Percentiles rank a stretch among this genome's conserved stretches.
Conservation (phyloP, 2,113 vertebrate species). For the Spizaetus ornatus region DNA sequence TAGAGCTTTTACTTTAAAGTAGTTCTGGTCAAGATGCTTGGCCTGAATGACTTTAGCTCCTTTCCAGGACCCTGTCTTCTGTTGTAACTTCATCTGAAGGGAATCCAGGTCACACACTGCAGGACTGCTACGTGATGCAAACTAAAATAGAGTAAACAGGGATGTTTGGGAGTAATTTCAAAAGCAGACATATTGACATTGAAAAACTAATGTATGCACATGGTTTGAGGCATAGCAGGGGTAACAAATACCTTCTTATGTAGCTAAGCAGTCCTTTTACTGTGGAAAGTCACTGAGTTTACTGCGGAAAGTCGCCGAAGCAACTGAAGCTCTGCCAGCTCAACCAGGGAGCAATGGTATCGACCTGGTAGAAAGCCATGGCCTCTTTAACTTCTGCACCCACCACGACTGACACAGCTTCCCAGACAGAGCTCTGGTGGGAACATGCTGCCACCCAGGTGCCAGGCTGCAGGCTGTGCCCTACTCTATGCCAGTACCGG, state of each 20-base stretch:
- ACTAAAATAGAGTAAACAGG: neutral
- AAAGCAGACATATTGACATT: neutral
- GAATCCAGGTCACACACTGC: neutral
- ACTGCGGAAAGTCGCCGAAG: neutral
- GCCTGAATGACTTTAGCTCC: neutral
- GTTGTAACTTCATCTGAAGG: neutral
- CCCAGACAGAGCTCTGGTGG: too few species aligned
- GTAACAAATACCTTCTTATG: neutral
- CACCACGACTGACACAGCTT: too few species aligned
- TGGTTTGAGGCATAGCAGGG: neutral
- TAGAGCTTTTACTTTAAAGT: neutral
- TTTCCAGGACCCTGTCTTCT: neutral
- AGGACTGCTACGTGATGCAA: rapidly evolving
- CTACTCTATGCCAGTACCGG: too few species aligned
- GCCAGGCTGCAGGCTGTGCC: too few species aligned
- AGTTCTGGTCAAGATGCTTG: neutral
- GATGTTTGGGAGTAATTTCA: neutral
- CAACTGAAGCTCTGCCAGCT: too few species aligned
- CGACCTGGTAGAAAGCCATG: too few species aligned
- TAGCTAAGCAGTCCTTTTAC: neutral
- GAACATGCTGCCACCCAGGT: too few species aligned
- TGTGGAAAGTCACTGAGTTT: neutral
- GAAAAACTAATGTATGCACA: neutral
- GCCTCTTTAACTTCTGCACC: too few species aligned
- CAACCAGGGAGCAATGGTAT: too few species aligned